A percentile compares a stretch with the other conserved stretches of the same genome.
Conservation (phyloP, 2,797 vertebrate genomes). For the Hippopotamyrus pictus region DNA sequence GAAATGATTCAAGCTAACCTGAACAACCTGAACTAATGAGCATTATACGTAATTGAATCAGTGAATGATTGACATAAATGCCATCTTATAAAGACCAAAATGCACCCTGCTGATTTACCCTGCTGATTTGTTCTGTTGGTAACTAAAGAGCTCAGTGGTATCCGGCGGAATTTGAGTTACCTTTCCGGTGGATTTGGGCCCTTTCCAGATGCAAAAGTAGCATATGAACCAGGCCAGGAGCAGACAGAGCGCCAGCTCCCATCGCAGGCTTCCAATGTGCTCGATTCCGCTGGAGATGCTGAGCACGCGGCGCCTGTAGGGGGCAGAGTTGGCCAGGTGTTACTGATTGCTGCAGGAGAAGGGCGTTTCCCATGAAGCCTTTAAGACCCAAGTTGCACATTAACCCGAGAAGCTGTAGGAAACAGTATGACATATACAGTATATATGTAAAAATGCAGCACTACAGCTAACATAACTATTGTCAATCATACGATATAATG, state of each 20-base stretch:
- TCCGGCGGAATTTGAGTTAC: conserved; percentile 52
- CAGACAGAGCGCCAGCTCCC: conserved; percentile 93
- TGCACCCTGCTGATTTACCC: background rate
- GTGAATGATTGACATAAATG: background rate
- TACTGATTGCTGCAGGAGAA: background rate
- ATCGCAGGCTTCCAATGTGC: conserved; percentile 85
- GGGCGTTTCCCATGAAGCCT: background rate
- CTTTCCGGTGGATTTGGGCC: conserved; percentile 98
- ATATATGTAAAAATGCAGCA: background rate
- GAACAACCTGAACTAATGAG: background rate
- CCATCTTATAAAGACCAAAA: background rate
- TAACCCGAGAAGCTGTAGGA: conserved; percentile 2
- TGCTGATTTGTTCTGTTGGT: background rate
- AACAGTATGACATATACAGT: conserved; percentile 36
- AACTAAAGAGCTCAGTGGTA: background rate
- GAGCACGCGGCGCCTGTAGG: conserved; percentile 79
- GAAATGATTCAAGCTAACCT: background rate
- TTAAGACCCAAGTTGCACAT: background rate
- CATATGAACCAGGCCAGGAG: conserved; percentile 95
- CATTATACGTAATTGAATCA: background rate
- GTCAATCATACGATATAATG: background rate
- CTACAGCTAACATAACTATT: background rate
- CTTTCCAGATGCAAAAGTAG: conserved; percentile 99
- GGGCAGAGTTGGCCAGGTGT: background rate
- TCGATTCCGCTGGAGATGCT: conserved; percentile 92